Evolutionary conservation across 2,797 vertebrate genomes (phyloP), one percentile per base, ranked within the genome.

Genomic region (Pangasius macronema): DNA sequence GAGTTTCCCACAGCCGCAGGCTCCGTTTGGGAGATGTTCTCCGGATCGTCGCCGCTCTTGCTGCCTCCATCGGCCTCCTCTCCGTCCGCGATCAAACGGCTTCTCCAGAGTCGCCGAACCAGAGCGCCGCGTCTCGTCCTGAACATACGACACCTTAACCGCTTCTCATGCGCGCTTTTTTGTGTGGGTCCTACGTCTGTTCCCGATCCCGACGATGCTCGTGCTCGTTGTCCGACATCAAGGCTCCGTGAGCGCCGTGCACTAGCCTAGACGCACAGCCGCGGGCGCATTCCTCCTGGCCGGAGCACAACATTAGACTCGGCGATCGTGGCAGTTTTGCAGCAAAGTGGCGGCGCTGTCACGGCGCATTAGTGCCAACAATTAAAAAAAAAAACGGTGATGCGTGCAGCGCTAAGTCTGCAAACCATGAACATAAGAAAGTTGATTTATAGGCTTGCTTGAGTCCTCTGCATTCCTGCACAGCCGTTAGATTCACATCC

Each of bases 41-140:
- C 95, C 85, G 95, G 89, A 93, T 93, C 94, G 91, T 95, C 95
- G 91, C 94, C 88, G 92, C 93, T 94, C 87, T 92, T 93, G 93
- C 93, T 87, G 93, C 89, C 91, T 89, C 95, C 96, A 96, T 96
- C 95, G 91, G 93, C 94, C 91, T 93, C 95, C 91, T 95, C 96
- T 92, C 94, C 94, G 92, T 95, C 96, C 91, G 95, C 96, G 95
- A 97, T 94, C 95, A 97, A 95, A 95, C 98, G 97, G 97, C 97
- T 98, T 96, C 97, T 97, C 98, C 98, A 99, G 95, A 99, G 98
- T 95, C 98, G 97, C 97, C 98, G 98, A 96, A 98, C 97, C 93
- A 99, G 97, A 96, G 97, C 97, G 93, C 97, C 95, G 95, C 98
- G 98, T 98, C 95, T 98, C 95, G 97, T 97, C 97, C 97, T 97